phyloP scores from a whole-genome alignment of 1,140 invertebrate genomes.

The Ceratina japonica region DNA sequence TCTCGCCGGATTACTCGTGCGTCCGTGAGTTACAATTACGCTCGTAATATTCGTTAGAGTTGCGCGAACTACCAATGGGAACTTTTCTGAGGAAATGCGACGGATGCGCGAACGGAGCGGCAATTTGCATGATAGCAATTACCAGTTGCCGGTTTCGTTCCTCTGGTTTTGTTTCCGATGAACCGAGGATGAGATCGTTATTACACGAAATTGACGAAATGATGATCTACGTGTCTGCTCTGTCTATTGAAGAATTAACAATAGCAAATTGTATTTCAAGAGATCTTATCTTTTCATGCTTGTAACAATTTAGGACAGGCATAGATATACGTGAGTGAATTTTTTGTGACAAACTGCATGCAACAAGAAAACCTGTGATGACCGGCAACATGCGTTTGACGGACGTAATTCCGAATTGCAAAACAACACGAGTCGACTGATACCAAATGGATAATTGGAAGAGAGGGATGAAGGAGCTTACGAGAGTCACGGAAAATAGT shows the following conservation, averaged over 20 bases:
- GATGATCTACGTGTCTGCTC: too few relatives aligned
- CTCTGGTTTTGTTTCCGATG: background rate
- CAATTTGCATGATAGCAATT: conserved; percentile 5
- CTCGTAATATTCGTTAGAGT: background rate
- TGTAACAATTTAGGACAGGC: too few relatives aligned
- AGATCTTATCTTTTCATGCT: too few relatives aligned
- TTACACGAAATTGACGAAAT: too few relatives aligned
- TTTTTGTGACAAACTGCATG: too few relatives aligned
- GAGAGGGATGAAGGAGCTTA: conserved; percentile 23
- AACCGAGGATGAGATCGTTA: background rate
- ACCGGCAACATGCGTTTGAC: background rate
- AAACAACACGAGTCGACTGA: conserved; percentile 24
- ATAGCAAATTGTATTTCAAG: too few relatives aligned
- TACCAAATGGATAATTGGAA: conserved; percentile 28
- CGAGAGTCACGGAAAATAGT: conserved; percentile 32
- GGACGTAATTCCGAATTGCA: conserved; percentile 39
- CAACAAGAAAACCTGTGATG: too few relatives aligned
- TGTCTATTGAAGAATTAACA: too few relatives aligned
- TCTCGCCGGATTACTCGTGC: conserved; percentile 10
- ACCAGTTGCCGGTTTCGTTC: background rate
- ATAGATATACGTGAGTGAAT: too few relatives aligned
- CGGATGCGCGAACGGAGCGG: background rate
- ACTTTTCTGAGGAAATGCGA: background rate
- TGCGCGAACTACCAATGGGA: background rate
- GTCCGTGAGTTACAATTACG: conserved; percentile 6